phyloP scores from a whole-genome alignment of 1,140 invertebrate genomes.

The Galendromus occidentalis region DNA sequence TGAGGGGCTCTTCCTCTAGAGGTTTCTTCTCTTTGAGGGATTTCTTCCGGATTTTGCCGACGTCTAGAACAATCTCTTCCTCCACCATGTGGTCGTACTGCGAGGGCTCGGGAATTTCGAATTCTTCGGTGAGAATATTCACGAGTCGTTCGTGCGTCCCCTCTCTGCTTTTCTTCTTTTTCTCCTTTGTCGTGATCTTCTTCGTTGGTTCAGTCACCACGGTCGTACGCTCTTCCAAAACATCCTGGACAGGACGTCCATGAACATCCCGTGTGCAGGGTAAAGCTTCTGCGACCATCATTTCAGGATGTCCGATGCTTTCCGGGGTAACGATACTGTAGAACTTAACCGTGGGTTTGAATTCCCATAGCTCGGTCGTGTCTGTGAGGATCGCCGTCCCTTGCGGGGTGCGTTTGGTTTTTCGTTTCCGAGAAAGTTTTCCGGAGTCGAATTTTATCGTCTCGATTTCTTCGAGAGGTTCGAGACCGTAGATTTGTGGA shows the following conservation, averaged over 20 bases:
- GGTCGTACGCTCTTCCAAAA: background rate
- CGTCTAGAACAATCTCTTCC: background rate
- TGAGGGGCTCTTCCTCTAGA: background rate
- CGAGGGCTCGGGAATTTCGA: background rate
- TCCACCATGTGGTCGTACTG: background rate
- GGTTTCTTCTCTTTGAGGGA: too few species aligned
- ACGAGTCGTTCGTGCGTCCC: background rate
- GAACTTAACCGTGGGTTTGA: background rate
- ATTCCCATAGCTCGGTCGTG: background rate
- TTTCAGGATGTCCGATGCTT: background rate
- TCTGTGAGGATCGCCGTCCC: background rate
- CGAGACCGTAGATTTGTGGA: background rate
- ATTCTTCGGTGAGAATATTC: background rate
- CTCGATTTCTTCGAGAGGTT: background rate
- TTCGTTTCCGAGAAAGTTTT: background rate
- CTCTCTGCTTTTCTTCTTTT: background rate
- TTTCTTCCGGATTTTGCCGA: background rate
- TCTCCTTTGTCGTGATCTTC: background rate
- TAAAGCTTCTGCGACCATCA: background rate
- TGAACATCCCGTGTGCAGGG: background rate
- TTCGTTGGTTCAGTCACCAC: background rate
- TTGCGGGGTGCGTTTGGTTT: background rate
- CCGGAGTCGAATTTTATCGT: background rate
- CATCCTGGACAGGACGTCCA: background rate
- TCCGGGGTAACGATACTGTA: background rate